phyloP scores from a whole-genome alignment of 2,888 invertebrate genomes.

The Zelleria hepariella region DNA sequence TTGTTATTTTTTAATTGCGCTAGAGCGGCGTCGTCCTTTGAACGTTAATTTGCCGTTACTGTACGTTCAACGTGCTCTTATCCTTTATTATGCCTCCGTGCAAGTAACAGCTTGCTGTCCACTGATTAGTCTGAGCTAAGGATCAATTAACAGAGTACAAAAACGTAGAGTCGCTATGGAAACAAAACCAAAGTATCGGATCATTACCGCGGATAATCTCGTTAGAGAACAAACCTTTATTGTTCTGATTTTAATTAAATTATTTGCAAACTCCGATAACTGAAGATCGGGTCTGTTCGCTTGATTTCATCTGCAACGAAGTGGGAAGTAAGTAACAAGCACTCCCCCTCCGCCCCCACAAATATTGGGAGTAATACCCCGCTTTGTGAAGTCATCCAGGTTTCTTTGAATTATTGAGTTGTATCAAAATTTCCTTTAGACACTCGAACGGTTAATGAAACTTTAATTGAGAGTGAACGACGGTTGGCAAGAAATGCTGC shows the following conservation, averaged over 20 bases:
- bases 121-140: background rate
- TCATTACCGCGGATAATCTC: slow-evolving; percentile 18
- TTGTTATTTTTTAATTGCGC: background rate
- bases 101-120: background rate
- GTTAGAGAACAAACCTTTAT: slow-evolving; percentile 27
- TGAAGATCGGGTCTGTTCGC: slow-evolving; percentile 22
- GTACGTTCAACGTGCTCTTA: background rate
- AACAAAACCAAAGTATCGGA: slow-evolving; percentile 12
- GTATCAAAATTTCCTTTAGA: background rate
- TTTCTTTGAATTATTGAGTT: slow-evolving; percentile 35
- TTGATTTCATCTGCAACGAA: slow-evolving; percentile 37
- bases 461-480: background rate
- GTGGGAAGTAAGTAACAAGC: slow-evolving; percentile 31
- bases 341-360: background rate
- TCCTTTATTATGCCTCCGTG: background rate
- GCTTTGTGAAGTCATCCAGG: slow-evolving; percentile 31
- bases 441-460: background rate
- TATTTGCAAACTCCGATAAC: slow-evolving; percentile 27
- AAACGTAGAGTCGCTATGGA: background rate
- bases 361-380: slow-evolving; percentile 16
- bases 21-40: background rate
- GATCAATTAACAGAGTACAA: background rate
- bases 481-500: background rate
- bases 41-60: background rate
- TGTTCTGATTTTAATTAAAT: slow-evolving; percentile 20